Evolutionary conservation across 2,113 vertebrate genomes (phyloP).

Genomic region (Pithys albifrons): DNA sequence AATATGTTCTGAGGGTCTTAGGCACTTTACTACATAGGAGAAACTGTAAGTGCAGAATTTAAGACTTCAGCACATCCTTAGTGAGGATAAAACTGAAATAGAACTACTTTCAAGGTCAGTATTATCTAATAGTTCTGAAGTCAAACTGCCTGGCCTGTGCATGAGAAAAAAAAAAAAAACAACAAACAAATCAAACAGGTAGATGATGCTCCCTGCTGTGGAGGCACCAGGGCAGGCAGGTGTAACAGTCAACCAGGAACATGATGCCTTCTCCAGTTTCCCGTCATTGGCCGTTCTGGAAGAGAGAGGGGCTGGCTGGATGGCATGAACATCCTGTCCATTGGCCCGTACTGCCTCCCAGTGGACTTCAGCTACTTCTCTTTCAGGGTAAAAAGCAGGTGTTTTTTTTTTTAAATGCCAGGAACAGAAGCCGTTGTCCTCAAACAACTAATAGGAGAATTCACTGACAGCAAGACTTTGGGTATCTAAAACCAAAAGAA

Average conservation of each 20-base stretch:
- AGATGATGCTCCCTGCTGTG: neutral
- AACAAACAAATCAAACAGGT: neutral
- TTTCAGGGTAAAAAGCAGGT: neutral
- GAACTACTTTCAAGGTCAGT: neutral
- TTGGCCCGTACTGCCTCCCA: neutral
- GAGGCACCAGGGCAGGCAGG: neutral
- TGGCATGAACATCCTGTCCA: neutral
- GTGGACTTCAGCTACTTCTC: neutral
- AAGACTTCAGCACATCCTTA: neutral
- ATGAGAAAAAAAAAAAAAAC: neutral
- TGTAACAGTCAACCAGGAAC: neutral
- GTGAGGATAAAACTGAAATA: neutral
- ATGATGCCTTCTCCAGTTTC: neutral
- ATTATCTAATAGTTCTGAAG: neutral
- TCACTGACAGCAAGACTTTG: fast-evolving
- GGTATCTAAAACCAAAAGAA: neutral
- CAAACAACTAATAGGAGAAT: fast-evolving
- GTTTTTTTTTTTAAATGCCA: neutral
- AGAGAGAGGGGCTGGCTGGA: neutral
- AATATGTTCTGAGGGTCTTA: neutral
- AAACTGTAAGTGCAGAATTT: neutral
- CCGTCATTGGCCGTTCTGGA: neutral
- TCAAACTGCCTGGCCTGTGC: too few species aligned
- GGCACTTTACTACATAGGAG: neutral
- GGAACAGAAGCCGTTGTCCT: neutral